phyloP scores from a whole-genome alignment of 2,888 invertebrate genomes.

The Hoplodrina ambigua region DNA sequence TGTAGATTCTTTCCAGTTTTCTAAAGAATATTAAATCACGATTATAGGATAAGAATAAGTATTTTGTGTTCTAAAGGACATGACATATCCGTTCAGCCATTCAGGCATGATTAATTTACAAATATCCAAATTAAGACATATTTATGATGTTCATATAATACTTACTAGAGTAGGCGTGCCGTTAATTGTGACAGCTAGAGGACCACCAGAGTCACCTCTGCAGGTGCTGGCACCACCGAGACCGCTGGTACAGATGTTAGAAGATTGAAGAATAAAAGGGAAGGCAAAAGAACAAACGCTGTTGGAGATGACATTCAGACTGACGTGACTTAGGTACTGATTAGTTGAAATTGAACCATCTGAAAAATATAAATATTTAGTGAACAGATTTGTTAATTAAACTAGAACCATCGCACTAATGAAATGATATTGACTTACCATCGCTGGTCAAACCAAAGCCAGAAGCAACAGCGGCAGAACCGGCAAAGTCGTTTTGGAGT shows the following conservation, averaged over 20 bases:
- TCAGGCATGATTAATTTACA: too few relatives aligned
- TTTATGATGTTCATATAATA: not conserved
- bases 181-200: slow-evolving; percentile 65
- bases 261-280: slow-evolving; percentile 67
- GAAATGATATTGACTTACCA: slow-evolving; percentile 59
- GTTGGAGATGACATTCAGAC: slow-evolving; percentile 74
- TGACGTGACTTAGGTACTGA: slow-evolving; percentile 68
- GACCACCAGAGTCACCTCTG: slow-evolving; percentile 81
- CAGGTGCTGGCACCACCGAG: slow-evolving; percentile 70
- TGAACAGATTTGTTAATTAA: not conserved
- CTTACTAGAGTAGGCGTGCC: slow-evolving; percentile 70
- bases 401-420: not conserved
- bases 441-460: slow-evolving; percentile 73
- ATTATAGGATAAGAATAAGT: too few relatives aligned
- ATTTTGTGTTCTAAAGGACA: too few relatives aligned
- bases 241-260: slow-evolving; percentile 77
- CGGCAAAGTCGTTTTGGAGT: slow-evolving; percentile 62
- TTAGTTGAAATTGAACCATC: slow-evolving; percentile 58
- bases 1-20: not conserved
- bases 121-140: too few relatives aligned
- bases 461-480: slow-evolving; percentile 67
- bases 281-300: slow-evolving; percentile 66
- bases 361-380: slow-evolving; percentile 32
- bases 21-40: too few relatives aligned
- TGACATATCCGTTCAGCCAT: too few relatives aligned